Percentiles rank a stretch among this genome's conserved stretches.
Conservation (phyloP, 1,140 invertebrate genomes). For the Neomicropteryx cornuta region DNA sequence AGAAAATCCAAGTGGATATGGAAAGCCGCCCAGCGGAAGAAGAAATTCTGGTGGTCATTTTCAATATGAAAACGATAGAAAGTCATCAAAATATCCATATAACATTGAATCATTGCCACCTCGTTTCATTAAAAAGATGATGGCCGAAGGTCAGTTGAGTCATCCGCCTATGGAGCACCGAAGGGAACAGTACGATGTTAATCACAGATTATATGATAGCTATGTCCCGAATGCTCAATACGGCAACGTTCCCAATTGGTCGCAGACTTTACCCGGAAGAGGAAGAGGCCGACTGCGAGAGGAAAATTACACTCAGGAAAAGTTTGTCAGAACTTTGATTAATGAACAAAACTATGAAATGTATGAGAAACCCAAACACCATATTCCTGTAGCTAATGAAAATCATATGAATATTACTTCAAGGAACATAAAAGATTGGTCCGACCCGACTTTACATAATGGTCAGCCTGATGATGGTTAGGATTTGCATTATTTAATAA, state of each 20-base stretch:
- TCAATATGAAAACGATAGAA: too few species aligned
- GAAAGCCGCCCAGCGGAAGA: slow-evolving; percentile 35
- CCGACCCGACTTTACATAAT: not conserved
- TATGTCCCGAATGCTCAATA: slow-evolving; percentile 22
- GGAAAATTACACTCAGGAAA: slow-evolving; percentile 36
- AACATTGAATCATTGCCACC: slow-evolving; percentile 38
- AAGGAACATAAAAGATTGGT: too few species aligned
- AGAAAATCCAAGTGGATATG: slow-evolving; percentile 21
- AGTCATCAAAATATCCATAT: slow-evolving; percentile 25
- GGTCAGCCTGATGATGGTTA: not conserved
- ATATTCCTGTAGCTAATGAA: slow-evolving; percentile 1
- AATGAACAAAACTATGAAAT: too few species aligned
- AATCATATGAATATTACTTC: too few species aligned
- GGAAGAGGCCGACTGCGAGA: slow-evolving; percentile 33
- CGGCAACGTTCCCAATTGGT: slow-evolving; percentile 28
- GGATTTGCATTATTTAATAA: not conserved
- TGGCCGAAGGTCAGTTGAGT: slow-evolving; percentile 28
- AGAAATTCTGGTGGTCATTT: slow-evolving; percentile 35
- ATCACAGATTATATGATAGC: slow-evolving; percentile 19
- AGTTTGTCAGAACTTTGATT: too few species aligned
- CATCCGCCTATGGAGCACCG: too few species aligned
- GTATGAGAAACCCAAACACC: not conserved
- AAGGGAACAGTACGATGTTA: too few species aligned
- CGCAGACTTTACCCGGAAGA: slow-evolving; percentile 35
- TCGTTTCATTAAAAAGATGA: slow-evolving; percentile 37